Conservation (phyloP, 2,797 vertebrate genomes). For the Fistularia commersonii region DNA sequence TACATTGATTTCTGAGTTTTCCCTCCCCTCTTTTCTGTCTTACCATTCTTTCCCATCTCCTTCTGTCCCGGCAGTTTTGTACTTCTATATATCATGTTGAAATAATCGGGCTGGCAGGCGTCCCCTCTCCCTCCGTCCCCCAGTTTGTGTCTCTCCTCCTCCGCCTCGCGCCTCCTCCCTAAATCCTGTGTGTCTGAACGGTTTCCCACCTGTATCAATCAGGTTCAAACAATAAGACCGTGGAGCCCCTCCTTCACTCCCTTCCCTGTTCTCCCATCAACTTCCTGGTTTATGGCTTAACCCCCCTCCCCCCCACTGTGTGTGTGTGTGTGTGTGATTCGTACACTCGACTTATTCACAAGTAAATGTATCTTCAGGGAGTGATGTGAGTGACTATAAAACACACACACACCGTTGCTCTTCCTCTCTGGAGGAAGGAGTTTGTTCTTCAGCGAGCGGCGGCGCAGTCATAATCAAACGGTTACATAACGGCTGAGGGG, state of each 20-base stretch:
- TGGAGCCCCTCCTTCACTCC: conserved; percentile 31
- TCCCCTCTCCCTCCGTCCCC: conserved; percentile 22
- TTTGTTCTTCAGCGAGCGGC: conserved; percentile 14
- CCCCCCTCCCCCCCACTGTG: not conserved
- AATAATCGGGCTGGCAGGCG: conserved; percentile 5
- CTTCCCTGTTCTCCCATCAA: not conserved
- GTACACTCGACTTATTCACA: conserved; percentile 22
- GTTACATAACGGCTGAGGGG: not conserved
- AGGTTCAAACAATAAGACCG: conserved; percentile 67
- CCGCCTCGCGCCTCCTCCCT: conserved; percentile 14
- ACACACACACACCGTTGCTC: conserved; percentile 22
- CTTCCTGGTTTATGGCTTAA: not conserved
- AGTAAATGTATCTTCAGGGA: conserved; percentile 39
- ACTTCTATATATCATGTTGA: conserved; percentile 36
- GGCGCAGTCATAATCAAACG: conserved; percentile 12
- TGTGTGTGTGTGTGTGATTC: conserved; percentile 10
- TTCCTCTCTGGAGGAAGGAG: conserved; percentile 4
- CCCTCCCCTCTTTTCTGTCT: conserved; percentile 1
- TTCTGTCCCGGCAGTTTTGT: conserved; percentile 27
- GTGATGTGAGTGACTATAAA: conserved; percentile 41
- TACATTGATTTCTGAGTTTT: conserved; percentile 6
- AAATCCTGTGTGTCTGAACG: conserved; percentile 49
- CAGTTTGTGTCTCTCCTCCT: conserved; percentile 24
- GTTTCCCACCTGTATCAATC: conserved; percentile 70
- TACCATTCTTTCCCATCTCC: conserved; percentile 6